phyloP scores from a whole-genome alignment of 2,797 vertebrate genomes.

The Carduelis carduelis region DNA sequence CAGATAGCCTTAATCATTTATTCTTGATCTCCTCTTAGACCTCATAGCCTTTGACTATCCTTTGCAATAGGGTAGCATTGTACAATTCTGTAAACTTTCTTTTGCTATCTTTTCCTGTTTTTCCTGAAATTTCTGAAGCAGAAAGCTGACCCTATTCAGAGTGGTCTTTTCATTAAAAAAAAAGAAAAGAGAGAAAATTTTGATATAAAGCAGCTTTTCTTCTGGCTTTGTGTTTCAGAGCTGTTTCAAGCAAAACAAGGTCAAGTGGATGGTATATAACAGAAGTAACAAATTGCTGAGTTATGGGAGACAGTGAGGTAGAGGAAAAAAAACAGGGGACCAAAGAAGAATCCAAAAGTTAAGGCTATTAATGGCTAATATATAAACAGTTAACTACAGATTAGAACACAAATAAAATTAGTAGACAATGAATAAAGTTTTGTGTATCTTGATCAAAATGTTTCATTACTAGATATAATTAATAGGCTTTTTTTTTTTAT shows the following conservation, averaged over 20 bases:
- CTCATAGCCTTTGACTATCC: rapidly evolving
- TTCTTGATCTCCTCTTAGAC: background rate
- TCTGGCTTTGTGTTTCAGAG: background rate
- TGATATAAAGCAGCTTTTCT: background rate
- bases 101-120: background rate
- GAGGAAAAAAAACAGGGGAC: background rate
- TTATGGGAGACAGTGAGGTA: background rate
- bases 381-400: background rate
- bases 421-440: background rate
- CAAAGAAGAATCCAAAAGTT: background rate
- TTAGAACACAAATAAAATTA: background rate
- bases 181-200: background rate
- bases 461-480: background rate
- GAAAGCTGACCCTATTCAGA: background rate
- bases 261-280: background rate
- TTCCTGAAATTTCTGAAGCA: background rate
- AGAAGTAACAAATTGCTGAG: background rate
- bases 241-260: background rate
- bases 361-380: background rate
- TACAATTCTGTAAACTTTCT: background rate
- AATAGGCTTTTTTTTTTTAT: background rate
- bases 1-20: background rate
- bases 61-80: background rate
- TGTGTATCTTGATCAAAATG: background rate
- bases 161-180: background rate